Evolutionary conservation across 2,113 vertebrate species (phyloP), one percentile per base, ranked within the genome.

Genomic region (Albula glossodonta): DNA sequence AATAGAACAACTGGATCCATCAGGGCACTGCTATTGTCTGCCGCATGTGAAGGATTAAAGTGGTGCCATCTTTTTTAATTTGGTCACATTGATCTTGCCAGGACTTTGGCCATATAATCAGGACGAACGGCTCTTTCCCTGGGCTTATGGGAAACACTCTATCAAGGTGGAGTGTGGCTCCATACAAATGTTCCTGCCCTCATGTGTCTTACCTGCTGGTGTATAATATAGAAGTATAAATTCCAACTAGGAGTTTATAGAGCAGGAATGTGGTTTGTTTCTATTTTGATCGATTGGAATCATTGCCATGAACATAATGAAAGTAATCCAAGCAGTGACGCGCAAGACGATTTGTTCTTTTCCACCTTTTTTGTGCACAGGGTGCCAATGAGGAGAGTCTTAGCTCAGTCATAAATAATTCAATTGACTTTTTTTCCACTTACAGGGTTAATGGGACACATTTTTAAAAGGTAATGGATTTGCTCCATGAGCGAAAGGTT

Each of bases 1-100:
- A 74, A 31, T 31, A 74, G 70, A 74, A 74, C n/a, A 31, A 74
- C 70, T 74, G 70, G 70, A 31, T 74, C n/a, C n/a, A 74, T 74
- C 70, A 66, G 17, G 60, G 2, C 60, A 41, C 60, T 66, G 60
- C 60, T 22, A 66, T 66, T 66, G 17, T 66, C 15, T 25, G 70
- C 70, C n/a, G 31, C 10, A n/a, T 10, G 8, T 8, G 7, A 25
- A 22, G 70, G 70, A 74, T 74, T 74, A 31, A 74, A 74, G 19
- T 22, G 31, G 9, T 25, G n/a, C 70, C n/a, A n/a, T 74, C n/a
- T 9, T 9, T 74, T 74, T 74, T 19, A 74, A 74, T 74, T 74
- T 19, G 22, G 60, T 5, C 22, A n/a, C 70, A 74, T 31, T 74
- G n/a, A 74, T 74, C 70, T n/a, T 9, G 70, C 8, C n/a, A 1